Evolutionary conservation across 2,113 vertebrate genomes (phyloP).

Genomic region (Chloropsis hardwickii): DNA sequence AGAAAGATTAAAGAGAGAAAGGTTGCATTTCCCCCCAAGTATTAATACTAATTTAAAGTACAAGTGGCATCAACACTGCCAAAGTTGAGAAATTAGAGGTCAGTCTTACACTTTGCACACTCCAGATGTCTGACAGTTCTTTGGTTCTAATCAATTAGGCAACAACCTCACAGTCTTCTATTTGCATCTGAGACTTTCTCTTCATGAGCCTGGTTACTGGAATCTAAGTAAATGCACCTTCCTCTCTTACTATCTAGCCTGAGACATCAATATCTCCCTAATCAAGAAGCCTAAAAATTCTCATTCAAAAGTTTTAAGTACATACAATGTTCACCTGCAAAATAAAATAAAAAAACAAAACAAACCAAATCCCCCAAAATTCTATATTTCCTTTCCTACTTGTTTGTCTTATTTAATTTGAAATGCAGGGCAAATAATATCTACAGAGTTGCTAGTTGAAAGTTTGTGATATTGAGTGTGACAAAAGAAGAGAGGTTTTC

Average conservation of each 20-base stretch:
- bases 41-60: neutral
- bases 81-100: neutral
- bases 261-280: neutral
- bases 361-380: fast-evolving
- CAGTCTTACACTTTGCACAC: neutral
- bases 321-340: neutral
- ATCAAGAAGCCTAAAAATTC: neutral
- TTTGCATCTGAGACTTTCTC: neutral
- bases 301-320: neutral
- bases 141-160: neutral
- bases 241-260: neutral
- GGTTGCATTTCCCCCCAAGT: fast-evolving
- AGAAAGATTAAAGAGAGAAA: neutral
- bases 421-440: neutral
- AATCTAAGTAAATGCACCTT: neutral
- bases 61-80: neutral
- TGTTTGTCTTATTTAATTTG: neutral
- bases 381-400: neutral
- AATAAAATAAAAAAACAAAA: neutral
- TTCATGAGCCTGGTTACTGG: neutral
- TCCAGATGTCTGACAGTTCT: neutral
- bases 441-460: neutral
- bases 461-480: neutral
- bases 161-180: neutral
- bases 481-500: neutral